A percentile compares a stretch with the other conserved stretches of the same genome.
Conservation (phyloP, 2,113 vertebrate species). For the Centropus unirufus region DNA sequence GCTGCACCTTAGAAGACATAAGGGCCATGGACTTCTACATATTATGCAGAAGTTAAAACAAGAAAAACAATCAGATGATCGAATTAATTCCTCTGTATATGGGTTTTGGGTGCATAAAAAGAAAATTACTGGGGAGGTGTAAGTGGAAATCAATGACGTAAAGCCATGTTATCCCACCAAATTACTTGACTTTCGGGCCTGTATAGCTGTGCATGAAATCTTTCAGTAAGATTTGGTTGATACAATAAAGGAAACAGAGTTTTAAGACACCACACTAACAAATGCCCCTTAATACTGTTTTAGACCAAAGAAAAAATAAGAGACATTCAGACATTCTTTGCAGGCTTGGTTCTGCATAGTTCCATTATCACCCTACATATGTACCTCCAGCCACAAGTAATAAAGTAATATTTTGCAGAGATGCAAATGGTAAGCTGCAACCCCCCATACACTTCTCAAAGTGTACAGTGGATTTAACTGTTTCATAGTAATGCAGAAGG, state of each 20-base stretch:
- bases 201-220: background rate
- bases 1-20: background rate
- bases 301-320: background rate
- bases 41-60: background rate
- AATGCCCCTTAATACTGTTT: background rate
- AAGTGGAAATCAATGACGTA: background rate
- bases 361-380: background rate
- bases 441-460: background rate
- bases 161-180: background rate
- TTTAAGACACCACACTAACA: background rate
- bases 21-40: background rate
- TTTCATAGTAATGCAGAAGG: background rate
- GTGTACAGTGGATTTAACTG: background rate
- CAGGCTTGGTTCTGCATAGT: background rate
- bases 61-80: background rate
- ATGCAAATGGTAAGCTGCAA: background rate
- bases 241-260: background rate
- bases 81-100: background rate
- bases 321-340: background rate
- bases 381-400: background rate
- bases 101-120: background rate
- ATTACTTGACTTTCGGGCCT: background rate
- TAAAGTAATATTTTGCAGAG: background rate
- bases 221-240: background rate
- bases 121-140: accelerated